Evolutionary conservation across 2,797 vertebrate genomes (phyloP).

Genomic region (Anas acuta): DNA sequence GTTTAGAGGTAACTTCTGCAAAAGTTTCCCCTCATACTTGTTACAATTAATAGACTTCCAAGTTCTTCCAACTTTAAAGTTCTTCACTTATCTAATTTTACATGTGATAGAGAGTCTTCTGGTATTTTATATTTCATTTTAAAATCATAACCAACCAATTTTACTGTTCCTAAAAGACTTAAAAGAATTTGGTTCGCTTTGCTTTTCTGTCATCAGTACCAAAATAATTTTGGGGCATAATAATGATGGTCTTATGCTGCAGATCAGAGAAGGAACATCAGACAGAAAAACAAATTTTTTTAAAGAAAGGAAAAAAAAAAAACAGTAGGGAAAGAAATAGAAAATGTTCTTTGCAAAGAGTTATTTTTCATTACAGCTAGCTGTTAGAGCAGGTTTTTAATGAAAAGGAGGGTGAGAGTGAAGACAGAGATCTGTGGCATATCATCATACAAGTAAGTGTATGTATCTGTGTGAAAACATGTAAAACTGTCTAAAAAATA

Average conservation of each 20-base stretch:
- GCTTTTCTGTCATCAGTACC: neutral
- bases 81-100: neutral
- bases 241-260: neutral
- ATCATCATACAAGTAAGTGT: neutral
- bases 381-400: neutral
- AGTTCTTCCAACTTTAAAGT: neutral
- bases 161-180: neutral
- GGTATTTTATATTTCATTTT: neutral
- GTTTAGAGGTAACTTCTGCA: neutral
- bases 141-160: neutral
- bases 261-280: neutral
- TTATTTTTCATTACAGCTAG: neutral
- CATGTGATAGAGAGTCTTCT: neutral
- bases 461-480: neutral
- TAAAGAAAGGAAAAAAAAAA: no score
- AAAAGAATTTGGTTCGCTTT: neutral
- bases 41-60: neutral
- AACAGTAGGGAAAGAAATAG: neutral
- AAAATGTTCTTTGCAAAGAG: neutral
- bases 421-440: neutral
- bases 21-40: neutral
- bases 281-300: neutral
- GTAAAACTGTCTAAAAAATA: neutral
- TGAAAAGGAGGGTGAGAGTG: neutral
- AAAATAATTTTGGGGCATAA: neutral